Evolutionary conservation across 2,797 vertebrate genomes (phyloP), one percentile per base, ranked within the genome.

Genomic region (Myoxocephalus aenaeus): DNA sequence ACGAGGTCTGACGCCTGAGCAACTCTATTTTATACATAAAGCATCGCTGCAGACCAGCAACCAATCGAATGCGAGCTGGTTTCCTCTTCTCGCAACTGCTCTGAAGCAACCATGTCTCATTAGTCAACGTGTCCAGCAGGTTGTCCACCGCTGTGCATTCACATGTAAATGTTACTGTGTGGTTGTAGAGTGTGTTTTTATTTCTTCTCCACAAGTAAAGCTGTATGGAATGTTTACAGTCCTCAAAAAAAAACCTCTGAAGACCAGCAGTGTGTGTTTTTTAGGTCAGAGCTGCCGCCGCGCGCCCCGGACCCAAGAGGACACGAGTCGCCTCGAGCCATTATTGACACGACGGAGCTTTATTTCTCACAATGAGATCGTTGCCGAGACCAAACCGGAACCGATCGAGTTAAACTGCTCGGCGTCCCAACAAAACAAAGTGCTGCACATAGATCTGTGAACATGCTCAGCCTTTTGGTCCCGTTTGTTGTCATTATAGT

Each of bases 361-460:
- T 80, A 86, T 89, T 90, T 89, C 85, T 87, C 79, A 82, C 86
- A 82, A 61, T 89, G 86, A 89, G 74, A 82, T 83, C 72, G 73
- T 27, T 77, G 51, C 51, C 59, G 25, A 58, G 70, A 69, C 65
- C 64, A 29, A 34, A 13, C 8, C 13, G 2, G 13, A 68, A 66
- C 58, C 57, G 54, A 63, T 81, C 69, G 42, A 46, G 57, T 72
- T 44, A 62, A 77, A 84, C 34, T 6, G 15, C 53, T 63, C 3
- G 0, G 25, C 72, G 22, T 56, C 17, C 38, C 40, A 25, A 25
- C 40, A 8, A n/a, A 20, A 38, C n/a, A 17, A 11, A 22, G 32
- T 9, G 64, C 53, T 65, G 32, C 48, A 63, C 38, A 81, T 42
- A 74, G 53, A 81, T 79, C 53, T 38, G 65, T 46, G 1, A 69